These are phyloP conservation scores for Drosophila orena DNA, from an alignment of 1,140 invertebrate species.

Conservation along the genomic window DNA sequence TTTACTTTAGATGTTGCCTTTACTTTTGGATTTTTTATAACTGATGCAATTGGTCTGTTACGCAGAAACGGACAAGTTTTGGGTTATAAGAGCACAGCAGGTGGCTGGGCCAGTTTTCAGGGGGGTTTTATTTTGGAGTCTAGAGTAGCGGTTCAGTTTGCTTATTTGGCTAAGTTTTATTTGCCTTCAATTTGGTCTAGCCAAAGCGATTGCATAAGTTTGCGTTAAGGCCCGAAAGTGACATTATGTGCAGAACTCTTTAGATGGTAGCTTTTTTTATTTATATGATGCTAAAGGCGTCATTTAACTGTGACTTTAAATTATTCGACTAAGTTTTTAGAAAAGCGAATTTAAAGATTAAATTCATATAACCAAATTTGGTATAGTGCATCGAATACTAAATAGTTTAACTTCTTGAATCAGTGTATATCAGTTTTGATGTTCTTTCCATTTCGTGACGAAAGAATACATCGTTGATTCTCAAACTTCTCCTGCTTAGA, in stretches of 20 bases:
- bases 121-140: conserved; percentile 1
- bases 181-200: conserved; percentile 17
- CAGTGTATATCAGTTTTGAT: background rate
- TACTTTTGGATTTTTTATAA: conserved; percentile 41
- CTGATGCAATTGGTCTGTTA: conserved; percentile 61
- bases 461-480: background rate
- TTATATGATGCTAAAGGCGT: too few relatives aligned
- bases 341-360: too few relatives aligned
- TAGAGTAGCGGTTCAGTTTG: conserved; percentile 32
- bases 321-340: too few relatives aligned
- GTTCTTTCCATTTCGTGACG: background rate
- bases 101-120: conserved; percentile 18
- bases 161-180: conserved; percentile 37
- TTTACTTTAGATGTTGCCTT: background rate
- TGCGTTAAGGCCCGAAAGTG: conserved; percentile 11
- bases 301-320: too few relatives aligned
- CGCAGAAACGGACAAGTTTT: conserved; percentile 22
- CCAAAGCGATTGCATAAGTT: conserved; percentile 25
- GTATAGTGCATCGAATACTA: too few relatives aligned
- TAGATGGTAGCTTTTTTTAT: background rate
- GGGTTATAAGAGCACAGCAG: conserved; percentile 35
- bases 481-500: background rate
- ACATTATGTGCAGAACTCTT: conserved; percentile 1
- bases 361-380: too few relatives aligned
- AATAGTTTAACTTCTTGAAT: too few relatives aligned